A percentile compares a stretch with the other conserved stretches of the same genome.
These are phyloP conservation scores for Gavia stellata DNA, from an alignment of 2,113 vertebrate species.

Conservation along the genomic window DNA sequence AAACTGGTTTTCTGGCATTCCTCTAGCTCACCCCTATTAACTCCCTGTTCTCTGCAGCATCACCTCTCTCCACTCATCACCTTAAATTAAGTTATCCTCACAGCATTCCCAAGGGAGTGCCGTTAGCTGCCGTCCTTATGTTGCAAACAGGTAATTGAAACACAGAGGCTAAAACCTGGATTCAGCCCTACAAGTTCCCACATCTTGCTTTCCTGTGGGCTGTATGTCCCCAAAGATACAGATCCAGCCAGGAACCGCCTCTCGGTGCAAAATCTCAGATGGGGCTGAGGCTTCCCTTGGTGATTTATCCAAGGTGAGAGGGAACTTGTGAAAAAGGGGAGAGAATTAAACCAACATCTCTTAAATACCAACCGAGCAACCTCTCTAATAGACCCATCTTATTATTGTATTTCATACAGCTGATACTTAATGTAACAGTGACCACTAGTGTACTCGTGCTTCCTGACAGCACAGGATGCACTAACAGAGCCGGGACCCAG, in stretches of 20 bases:
- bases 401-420: neutral
- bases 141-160: neutral
- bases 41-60: neutral
- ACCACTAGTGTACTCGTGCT: neutral
- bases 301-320: neutral
- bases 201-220: neutral
- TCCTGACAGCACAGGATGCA: neutral
- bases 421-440: neutral
- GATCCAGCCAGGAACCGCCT: neutral
- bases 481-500: neutral
- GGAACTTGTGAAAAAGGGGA: neutral
- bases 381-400: neutral
- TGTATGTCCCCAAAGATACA: neutral
- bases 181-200: neutral
- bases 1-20: neutral
- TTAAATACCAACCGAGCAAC: neutral
- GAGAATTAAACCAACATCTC: neutral
- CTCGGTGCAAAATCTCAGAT: neutral
- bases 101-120: neutral
- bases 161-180: neutral
- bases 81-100: neutral
- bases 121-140: neutral
- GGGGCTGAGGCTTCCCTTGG: neutral
- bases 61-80: neutral
- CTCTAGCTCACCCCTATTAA: neutral